Evolutionary conservation across 35 echinoderm and acorn worm species (phyloP), one percentile per base, ranked within the genome.

Genomic region (Patiria miniata): DNA sequence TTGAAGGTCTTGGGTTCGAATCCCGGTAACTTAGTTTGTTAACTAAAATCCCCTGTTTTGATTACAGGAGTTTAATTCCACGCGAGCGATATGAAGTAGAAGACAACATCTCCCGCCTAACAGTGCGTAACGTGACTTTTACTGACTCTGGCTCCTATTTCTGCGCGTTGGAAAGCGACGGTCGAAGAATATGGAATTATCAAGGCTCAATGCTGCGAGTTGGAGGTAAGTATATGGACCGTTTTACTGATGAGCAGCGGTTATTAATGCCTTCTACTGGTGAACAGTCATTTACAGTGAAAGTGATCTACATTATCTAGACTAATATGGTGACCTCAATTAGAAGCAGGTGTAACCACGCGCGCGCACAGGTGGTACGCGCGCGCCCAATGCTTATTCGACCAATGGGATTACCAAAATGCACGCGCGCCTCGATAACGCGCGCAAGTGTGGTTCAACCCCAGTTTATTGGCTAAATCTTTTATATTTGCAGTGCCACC

Each of bases 141-240:
- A 36, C 37, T 38, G 78, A 80, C 37, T 80, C 78, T 0, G 78
- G 78, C 36, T 37, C 78, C 4, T 80, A 80, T 38, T 51, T 80
- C 37, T 80, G 78, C 42, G 78, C 78, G 2, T 80, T 80, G 1
- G 78, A 39, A 17, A 80, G 78, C 8, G 78, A 80, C 9, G 78
- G 78, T 19, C 22, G n/a, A 8, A 80, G 39, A 37, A 30, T 80
- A 39, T 19, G 36, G 78, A 30, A 39, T 3, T 80, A 37, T 17
- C 37, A 80, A 37, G 78, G 78, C 7, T 37, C 78, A 29, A 80
- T 80, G 37, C 16, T 80, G 3, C 39, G 39, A 3, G 78, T 80
- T 80, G 78, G 78, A 80, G 17, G 78, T 80, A 51, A 39, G 78
- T 80, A 32, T 8, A 39, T 80, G 37, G 5, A 6, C 42, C 4